Evolutionary conservation across 1,140 invertebrate species (phyloP), one percentile per base, ranked within the genome.

Genomic region (Riptortus pedestris): DNA sequence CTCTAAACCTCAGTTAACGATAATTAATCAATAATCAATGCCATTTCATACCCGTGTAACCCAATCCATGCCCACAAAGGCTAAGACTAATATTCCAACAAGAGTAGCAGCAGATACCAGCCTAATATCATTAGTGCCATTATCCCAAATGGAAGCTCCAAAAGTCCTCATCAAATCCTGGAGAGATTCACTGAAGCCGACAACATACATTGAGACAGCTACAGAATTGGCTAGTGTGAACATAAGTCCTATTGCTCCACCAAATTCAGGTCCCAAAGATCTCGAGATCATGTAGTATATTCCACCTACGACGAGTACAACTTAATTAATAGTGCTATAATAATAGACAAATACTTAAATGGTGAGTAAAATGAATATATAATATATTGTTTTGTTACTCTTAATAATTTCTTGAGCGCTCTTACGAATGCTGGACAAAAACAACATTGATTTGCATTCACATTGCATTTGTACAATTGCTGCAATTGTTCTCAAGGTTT

Each of bases 221-320:
- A 98, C 92, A 0, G 93, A 91, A 75, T 98, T 98, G 20, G 95
- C 95, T 65, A 98, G 74, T 0, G 88, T 87, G 74, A 91, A 90
- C 72, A 90, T 90, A 18, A 90, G 73, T 18, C 88, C 87, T 67
- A 90, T 90, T 0, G 87, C 86, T 14, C 93, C 88, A 11, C 95
- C 96, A 72, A 96, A 98, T 79, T 98, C 94, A 0, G 96, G 95
- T 0, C 96, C 96, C 59, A 98, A 76, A 24, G 92, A 96, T 68
- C 91, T 78, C 2, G 93, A 96, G 77, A 96, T 96, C 91, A 98
- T 94, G 76, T 95, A 97, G 75, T 96, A 96, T 5, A 93, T 94
- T 28, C 93, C 94, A 72, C 93, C 92, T 96, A 69, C 51, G 74
- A 75, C 48, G 52, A 60, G 4, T 7, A 38, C 27, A 58, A 22